These are phyloP conservation scores for Procambarus virginalis DNA, from an alignment of 1,140 invertebrate genomes.

Conservation along the genomic window DNA sequence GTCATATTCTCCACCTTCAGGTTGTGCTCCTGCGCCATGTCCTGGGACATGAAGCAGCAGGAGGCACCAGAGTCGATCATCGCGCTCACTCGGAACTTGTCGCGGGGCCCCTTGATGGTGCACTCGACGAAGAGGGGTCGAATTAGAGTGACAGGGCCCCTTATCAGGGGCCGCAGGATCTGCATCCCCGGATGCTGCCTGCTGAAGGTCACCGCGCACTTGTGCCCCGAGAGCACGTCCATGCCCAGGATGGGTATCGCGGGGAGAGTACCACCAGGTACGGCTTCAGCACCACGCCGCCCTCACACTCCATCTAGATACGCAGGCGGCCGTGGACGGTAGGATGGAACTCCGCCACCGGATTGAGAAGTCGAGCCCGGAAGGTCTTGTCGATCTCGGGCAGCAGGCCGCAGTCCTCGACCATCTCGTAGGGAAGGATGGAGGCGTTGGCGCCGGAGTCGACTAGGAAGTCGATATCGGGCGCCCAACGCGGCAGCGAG, in stretches of 20 bases:
- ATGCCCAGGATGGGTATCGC: constrained; percentile 36
- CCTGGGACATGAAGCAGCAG: constrained; percentile 20
- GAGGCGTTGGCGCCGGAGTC: constrained; percentile 30
- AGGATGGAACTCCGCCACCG: constrained; percentile 18
- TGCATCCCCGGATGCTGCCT: neutral
- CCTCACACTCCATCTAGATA: neutral
- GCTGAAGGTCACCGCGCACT: neutral
- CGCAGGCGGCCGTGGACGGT: constrained; percentile 15
- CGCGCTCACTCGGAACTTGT: neutral
- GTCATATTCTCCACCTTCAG: neutral
- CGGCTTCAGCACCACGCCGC: neutral
- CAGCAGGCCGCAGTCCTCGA: neutral
- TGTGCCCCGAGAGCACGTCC: neutral
- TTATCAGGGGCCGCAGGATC: neutral
- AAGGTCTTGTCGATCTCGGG: neutral
- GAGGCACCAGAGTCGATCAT: constrained; percentile 25
- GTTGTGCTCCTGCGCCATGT: neutral
- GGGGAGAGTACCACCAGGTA: constrained; percentile 14
- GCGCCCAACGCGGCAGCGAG: neutral
- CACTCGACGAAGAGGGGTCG: neutral
- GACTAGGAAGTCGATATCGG: constrained; percentile 9
- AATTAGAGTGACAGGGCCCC: neutral
- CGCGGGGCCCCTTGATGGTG: neutral
- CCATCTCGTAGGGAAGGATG: constrained; percentile 4
- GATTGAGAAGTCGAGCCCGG: neutral